Evolutionary conservation across 2,113 vertebrate species (phyloP).

Genomic region (Mastomys coucha): DNA sequence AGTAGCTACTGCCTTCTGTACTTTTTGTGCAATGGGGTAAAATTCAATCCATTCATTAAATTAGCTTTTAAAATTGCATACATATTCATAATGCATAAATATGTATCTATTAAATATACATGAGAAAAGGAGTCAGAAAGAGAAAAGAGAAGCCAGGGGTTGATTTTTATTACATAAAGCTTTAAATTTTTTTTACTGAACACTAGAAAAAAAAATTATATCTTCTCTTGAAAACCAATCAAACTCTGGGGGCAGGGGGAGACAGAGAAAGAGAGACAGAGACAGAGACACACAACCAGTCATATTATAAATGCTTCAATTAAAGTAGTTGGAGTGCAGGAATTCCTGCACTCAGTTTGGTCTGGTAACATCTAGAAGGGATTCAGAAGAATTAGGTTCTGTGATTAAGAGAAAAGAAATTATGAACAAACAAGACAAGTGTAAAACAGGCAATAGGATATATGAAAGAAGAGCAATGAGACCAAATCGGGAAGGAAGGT

Average conservation of each 20-base stretch:
- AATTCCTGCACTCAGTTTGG: neutral
- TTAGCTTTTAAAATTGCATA: neutral
- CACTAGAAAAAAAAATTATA: neutral
- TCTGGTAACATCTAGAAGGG: neutral
- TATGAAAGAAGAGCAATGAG: neutral
- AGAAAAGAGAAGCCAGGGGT: neutral
- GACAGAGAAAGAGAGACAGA: neutral
- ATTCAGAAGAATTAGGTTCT: neutral
- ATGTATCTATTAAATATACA: neutral
- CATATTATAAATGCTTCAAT: neutral
- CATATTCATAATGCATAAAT: neutral
- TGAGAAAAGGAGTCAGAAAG: neutral
- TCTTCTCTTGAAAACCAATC: neutral
- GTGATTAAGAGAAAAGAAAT: neutral
- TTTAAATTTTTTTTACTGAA: neutral
- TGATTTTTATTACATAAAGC: neutral
- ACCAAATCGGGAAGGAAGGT: neutral
- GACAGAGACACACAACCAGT: neutral
- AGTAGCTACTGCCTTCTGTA: neutral
- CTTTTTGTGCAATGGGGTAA: accelerated
- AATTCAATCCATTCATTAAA: too few relatives aligned
- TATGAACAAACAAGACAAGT: neutral
- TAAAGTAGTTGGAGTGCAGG: neutral
- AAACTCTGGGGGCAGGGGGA: neutral
- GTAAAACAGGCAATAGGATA: neutral